These are phyloP conservation scores for Cygnus olor DNA, from an alignment of 2,797 vertebrate species.

Conservation along the genomic window DNA sequence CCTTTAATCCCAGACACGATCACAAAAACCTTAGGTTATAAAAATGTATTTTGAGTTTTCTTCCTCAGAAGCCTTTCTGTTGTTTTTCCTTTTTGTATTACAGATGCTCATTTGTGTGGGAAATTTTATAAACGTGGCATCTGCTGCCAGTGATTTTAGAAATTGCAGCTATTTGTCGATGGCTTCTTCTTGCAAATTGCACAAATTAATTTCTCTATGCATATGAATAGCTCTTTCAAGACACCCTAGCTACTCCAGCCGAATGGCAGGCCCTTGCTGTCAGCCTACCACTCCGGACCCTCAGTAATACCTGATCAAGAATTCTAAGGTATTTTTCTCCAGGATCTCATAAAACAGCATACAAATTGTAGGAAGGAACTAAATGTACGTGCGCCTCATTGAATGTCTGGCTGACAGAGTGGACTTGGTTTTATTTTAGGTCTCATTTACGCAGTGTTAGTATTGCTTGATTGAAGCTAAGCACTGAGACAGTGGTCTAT, in stretches of 20 bases:
- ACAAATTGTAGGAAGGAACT: background rate
- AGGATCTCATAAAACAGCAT: background rate
- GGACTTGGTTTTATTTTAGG: background rate
- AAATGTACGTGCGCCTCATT: background rate
- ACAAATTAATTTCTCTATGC: background rate
- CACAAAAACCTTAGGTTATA: background rate
- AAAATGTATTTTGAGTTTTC: background rate
- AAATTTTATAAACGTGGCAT: background rate
- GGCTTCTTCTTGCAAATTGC: background rate
- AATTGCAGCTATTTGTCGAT: background rate
- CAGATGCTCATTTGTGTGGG: background rate
- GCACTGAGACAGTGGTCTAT: background rate
- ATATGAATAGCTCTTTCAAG: background rate
- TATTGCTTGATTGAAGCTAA: background rate
- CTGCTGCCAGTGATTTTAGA: conserved; percentile 9
- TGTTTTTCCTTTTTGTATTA: background rate
- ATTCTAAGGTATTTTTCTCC: background rate
- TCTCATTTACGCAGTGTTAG: background rate
- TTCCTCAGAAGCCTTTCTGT: background rate
- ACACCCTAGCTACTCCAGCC: background rate
- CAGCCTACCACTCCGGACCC: background rate
- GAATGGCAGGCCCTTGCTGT: background rate
- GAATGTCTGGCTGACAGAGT: background rate
- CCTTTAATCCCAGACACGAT: background rate
- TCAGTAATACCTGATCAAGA: background rate